These are phyloP conservation scores for Probaryconus sp. DNA, from an alignment of 1,140 invertebrate species.

Conservation along the genomic window DNA sequence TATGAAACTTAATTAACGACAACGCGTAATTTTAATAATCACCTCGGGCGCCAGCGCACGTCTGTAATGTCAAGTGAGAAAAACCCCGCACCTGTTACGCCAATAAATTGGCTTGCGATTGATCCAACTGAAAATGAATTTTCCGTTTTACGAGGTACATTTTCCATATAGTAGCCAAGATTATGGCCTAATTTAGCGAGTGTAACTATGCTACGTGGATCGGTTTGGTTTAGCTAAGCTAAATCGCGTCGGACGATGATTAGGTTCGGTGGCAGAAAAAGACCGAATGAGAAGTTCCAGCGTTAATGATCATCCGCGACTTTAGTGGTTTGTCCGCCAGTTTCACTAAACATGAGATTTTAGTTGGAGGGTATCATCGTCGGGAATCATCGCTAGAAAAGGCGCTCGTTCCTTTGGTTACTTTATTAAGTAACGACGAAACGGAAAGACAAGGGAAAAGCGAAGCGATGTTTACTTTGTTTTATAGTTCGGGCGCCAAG, in stretches of 20 bases:
- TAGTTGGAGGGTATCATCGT: slow-evolving; percentile 27
- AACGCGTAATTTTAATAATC: no score
- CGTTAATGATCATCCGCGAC: slow-evolving; percentile 32
- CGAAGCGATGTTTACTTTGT: not conserved
- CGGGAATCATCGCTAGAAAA: slow-evolving; percentile 19
- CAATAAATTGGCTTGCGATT: slow-evolving; percentile 2
- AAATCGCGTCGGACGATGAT: slow-evolving; percentile 18
- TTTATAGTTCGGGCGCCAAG: not conserved
- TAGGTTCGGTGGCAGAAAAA: slow-evolving; percentile 34
- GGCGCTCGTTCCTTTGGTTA: slow-evolving; percentile 13
- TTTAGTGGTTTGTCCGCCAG: slow-evolving; percentile 22
- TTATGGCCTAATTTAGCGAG: slow-evolving; percentile 39
- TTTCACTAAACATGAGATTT: slow-evolving; percentile 36
- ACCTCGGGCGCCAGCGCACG: no score
- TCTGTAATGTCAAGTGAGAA: no score
- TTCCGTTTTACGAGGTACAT: slow-evolving; percentile 22
- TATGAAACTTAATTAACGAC: no score
- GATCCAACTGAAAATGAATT: slow-evolving; percentile 28
- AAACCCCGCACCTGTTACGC: not conserved
- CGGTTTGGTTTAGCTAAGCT: slow-evolving; percentile 17
- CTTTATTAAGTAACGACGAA: slow-evolving; percentile 19
- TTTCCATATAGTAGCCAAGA: slow-evolving; percentile 18
- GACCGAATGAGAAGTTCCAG: no score
- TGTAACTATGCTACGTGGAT: slow-evolving; percentile 3
- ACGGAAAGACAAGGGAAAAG: slow-evolving; percentile 5